These are phyloP conservation scores for Aphelocoma coerulescens DNA, from an alignment of 2,113 vertebrate genomes.

Conservation along the genomic window DNA sequence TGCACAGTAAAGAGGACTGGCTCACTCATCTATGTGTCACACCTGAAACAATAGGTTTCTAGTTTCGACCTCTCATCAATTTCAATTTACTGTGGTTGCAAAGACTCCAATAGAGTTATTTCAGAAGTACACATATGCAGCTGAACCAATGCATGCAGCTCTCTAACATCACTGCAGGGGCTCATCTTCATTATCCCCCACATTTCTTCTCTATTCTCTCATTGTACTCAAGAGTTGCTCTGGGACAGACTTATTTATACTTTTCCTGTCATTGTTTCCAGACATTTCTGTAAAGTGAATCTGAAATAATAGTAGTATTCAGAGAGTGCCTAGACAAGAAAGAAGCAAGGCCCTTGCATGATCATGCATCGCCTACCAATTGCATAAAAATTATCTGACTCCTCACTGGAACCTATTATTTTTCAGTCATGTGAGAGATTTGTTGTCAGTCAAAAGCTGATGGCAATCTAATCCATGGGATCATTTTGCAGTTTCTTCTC, in stretches of 20 bases:
- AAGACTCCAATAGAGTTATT: background rate
- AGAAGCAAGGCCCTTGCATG: background rate
- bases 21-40: background rate
- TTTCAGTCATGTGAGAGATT: background rate
- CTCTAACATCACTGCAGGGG: background rate
- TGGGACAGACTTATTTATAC: background rate
- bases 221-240: background rate
- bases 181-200: background rate
- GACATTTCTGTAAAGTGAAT: background rate
- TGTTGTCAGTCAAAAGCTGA: background rate
- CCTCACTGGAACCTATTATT: background rate
- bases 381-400: background rate
- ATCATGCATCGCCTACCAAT: background rate
- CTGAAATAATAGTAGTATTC: background rate
- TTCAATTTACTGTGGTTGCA: background rate
- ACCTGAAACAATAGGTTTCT: background rate
- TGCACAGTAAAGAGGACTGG: background rate
- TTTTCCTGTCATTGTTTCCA: background rate
- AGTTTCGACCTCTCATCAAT: background rate
- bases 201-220: background rate
- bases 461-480: background rate
- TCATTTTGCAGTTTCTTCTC: background rate
- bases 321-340: background rate
- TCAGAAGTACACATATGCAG: background rate
- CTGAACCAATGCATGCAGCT: background rate